phyloP scores from a whole-genome alignment of 53 echinoderm and acorn worm species.

The Actinopyga echinites region DNA sequence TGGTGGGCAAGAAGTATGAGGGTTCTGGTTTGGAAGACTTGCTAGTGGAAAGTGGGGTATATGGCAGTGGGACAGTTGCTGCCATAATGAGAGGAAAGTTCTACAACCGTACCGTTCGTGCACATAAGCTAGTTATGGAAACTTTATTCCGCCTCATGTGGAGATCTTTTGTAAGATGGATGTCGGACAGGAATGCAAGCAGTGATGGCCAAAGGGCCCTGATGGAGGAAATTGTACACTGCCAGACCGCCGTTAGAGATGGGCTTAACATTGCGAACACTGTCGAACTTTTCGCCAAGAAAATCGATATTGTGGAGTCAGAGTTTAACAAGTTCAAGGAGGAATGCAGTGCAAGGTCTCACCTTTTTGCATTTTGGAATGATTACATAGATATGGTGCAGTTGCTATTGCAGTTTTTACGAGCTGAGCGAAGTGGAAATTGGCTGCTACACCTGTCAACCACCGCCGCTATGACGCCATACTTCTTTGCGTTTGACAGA shows the following conservation, averaged over 20 bases:
- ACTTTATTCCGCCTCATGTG: neutral
- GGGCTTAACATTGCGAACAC: neutral
- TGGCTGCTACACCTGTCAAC: slow-evolving; percentile 24
- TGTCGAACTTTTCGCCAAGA: neutral
- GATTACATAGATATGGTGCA: slow-evolving; percentile 18
- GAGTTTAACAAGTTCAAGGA: slow-evolving; percentile 2
- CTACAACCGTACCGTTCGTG: neutral
- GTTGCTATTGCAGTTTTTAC: slow-evolving; percentile 18
- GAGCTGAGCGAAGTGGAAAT: slow-evolving; percentile 25
- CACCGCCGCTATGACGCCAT: neutral
- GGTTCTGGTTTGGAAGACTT: slow-evolving; percentile 10
- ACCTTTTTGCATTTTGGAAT: slow-evolving; percentile 32
- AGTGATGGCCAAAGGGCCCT: neutral
- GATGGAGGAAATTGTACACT: neutral
- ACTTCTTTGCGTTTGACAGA: slow-evolving; percentile 36
- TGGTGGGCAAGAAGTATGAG: neutral
- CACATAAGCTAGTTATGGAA: neutral
- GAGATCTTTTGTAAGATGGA: neutral
- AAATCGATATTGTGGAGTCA: neutral
- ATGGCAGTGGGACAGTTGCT: neutral
- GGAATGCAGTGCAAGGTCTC: neutral
- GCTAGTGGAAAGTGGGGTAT: neutral
- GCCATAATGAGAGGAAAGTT: neutral
- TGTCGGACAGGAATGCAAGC: neutral
- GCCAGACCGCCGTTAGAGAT: neutral